phyloP scores from a whole-genome alignment of 2,888 invertebrate species.

The Drosophila neonasuta region DNA sequence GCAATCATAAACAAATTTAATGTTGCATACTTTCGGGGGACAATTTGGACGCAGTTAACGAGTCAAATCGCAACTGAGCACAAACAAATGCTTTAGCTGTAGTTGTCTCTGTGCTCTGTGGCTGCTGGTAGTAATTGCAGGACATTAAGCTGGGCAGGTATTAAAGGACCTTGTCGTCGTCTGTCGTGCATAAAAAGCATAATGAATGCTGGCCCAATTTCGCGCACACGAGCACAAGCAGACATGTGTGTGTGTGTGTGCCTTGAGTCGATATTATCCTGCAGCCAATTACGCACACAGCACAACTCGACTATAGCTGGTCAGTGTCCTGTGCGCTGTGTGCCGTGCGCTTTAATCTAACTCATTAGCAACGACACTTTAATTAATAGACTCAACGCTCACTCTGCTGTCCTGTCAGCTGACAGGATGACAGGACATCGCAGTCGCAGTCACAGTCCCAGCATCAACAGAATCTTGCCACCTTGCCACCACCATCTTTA shows the following conservation, averaged over 20 bases:
- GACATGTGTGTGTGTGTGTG: slow-evolving; percentile 7
- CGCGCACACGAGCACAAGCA: slow-evolving; percentile 13
- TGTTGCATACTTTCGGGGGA: slow-evolving; percentile 6
- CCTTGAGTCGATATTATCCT: slow-evolving; percentile 49
- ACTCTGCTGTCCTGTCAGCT: slow-evolving; percentile 8
- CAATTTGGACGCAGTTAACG: slow-evolving; percentile 7
- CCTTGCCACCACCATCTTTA: neutral
- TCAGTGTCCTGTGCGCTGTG: slow-evolving; percentile 21
- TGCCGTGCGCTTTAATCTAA: slow-evolving; percentile 61
- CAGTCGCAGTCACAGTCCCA: slow-evolving; percentile 9
- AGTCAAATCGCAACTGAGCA: slow-evolving; percentile 5
- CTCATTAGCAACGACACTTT: slow-evolving; percentile 73
- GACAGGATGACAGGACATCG: slow-evolving; percentile 38
- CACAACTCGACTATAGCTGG: slow-evolving; percentile 6
- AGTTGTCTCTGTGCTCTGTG: neutral
- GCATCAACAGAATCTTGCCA: slow-evolving; percentile 10
- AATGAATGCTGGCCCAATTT: slow-evolving; percentile 45
- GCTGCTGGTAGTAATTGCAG: slow-evolving; percentile 37
- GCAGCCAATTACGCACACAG: slow-evolving; percentile 57
- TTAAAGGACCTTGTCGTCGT: slow-evolving; percentile 35
- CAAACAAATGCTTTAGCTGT: slow-evolving; percentile 17
- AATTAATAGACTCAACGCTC: slow-evolving; percentile 58
- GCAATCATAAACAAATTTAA: slow-evolving; percentile 37
- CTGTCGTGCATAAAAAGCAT: slow-evolving; percentile 48
- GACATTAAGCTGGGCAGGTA: slow-evolving; percentile 40